These are phyloP conservation scores for Melolontha melolontha DNA, from an alignment of 2,888 invertebrate genomes.

Conservation along the genomic window DNA sequence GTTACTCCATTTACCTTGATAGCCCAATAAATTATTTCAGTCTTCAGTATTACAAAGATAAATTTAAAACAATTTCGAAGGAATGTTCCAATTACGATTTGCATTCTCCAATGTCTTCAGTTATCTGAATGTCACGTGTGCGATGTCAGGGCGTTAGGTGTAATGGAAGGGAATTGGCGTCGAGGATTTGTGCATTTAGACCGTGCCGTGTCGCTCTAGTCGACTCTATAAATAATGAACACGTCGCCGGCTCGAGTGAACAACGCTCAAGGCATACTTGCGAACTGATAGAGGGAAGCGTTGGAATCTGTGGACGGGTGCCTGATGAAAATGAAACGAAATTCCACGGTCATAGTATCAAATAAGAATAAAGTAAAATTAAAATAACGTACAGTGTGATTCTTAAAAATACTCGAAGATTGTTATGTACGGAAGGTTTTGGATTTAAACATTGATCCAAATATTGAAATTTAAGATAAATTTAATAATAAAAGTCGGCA, in stretches of 20 bases:
- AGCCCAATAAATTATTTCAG: not conserved
- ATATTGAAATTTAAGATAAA: too few species aligned
- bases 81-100: constrained; percentile 16
- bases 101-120: constrained; percentile 12
- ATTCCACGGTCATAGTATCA: too few species aligned
- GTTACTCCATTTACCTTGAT: not conserved
- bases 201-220: too few species aligned
- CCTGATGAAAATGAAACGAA: too few species aligned
- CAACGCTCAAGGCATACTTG: not conserved
- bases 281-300: not conserved
- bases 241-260: constrained; percentile 5
- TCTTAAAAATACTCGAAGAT: too few species aligned
- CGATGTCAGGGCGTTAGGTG: not conserved
- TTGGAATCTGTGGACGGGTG: not conserved
- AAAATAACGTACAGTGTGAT: too few species aligned
- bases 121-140: constrained; percentile 2
- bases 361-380: too few species aligned
- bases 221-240: constrained; percentile 20
- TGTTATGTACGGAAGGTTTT: too few species aligned
- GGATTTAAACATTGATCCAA: too few species aligned
- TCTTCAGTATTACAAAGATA: constrained; percentile 2
- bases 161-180: not conserved
- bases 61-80: constrained; percentile 23
- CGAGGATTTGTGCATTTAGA: too few species aligned
- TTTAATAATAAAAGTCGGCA: too few species aligned